Conservation (phyloP, 1,140 invertebrate genomes). For the Heliconius hermathena region DNA sequence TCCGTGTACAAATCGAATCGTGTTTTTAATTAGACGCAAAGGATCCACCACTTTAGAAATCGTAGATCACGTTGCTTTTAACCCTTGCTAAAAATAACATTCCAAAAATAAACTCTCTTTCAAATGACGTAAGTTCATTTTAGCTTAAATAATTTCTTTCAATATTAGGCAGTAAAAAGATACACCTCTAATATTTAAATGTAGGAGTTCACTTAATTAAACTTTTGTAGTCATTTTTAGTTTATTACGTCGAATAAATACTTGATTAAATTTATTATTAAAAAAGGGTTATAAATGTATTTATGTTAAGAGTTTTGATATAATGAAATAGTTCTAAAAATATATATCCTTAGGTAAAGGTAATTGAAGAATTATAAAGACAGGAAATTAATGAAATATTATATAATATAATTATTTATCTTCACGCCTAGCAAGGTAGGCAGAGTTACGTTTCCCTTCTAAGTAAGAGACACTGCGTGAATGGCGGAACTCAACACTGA, state of each 20-base stretch:
- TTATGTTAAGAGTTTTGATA: not conserved
- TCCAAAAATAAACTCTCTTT: slow-evolving; percentile 14
- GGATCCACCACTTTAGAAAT: slow-evolving; percentile 22
- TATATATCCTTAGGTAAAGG: no score
- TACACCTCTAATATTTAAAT: slow-evolving; percentile 7
- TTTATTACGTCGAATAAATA: not conserved
- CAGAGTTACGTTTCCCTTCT: no score
- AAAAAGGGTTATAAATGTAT: not conserved
- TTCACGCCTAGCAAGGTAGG: no score
- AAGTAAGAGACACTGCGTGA: no score
- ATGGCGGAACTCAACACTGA: no score
- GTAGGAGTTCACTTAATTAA: not conserved
- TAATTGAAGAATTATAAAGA: no score
- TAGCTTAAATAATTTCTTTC: not conserved
- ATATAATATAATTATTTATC: no score
- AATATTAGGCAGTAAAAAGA: slow-evolving; percentile 13
- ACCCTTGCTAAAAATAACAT: not conserved
- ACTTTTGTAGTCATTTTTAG: not conserved
- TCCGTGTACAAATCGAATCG: slow-evolving; percentile 50
- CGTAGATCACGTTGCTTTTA: slow-evolving; percentile 32
- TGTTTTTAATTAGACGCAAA: slow-evolving; percentile 60
- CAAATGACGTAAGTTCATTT: not conserved
- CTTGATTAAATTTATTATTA: not conserved
- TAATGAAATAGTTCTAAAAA: no score
- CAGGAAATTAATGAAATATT: no score